Base-by-base conservation (phyloP, 2,797 vertebrate species). In the Tadarida brasiliensis region DNA sequence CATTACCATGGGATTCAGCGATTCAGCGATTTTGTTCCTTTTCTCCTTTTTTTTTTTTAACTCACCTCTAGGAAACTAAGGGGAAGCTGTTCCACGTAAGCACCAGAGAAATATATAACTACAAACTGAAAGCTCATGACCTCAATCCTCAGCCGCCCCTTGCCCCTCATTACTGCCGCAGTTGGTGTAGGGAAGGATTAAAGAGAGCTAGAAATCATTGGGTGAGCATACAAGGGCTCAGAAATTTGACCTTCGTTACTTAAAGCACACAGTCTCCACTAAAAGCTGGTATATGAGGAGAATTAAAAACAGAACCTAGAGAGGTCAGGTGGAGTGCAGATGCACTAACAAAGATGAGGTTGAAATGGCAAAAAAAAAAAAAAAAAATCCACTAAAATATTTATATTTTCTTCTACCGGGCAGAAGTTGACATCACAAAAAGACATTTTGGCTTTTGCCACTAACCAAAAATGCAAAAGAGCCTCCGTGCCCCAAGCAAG, bases 171-270 rank as follows among this genome's bases (percentile, higher is more conserved):
- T 98, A 98, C 98, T 92, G 98, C 96, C 97, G 98, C 97, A 96
- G 98, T 97, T 98, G 95, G 97, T 98, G 97, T 98, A 98, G 97
- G 81, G 98, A 98, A 97, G 98, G 98, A 98, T 98, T 98, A 98
- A 98, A 98, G 97, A 93, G 83, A 95, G 97, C 97, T 97, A 98
- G 98, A 98, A 98, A 98, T 98, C 98, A 98, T 30, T 97, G 98
- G 96, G 98, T 97, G 98, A 98, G 98, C 98, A 97, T 95, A 97
- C 71, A 96, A 98, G 98, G 97, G 97, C 96, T 98, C 97, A 96
- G 98, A 98, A 98, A 98, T 98, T 98, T 98, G 98, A 98, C 98
- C 98, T 98, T 98, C 92, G 90, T 98, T 98, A 98, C 98, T 98
- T 98, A 98, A 97, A 98, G 98, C 97, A 94, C 97, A 97, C 97